Base-by-base conservation (phyloP, 2,888 invertebrate species). In the Heliconius ethilla region DNA sequence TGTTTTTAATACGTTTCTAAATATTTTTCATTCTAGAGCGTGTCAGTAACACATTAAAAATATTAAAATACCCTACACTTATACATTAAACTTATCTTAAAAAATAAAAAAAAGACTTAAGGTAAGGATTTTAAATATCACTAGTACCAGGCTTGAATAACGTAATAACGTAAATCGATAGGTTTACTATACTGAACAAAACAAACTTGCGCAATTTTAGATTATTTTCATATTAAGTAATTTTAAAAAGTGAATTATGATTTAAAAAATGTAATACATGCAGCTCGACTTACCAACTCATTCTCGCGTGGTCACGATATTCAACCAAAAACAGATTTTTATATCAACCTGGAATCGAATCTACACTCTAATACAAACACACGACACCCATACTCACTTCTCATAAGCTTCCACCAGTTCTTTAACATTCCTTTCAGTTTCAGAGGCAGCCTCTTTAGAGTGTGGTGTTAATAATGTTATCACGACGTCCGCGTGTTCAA, bases 381-480 rank as follows among this genome's bases (percentile, higher is more conserved):
- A 82, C 77, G 73, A 67, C 76, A 82, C 80, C 72, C 67, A 67
- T 72, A 93, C 94, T 94, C 87, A 94, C 94, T 93, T 94, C 78
- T 96, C 95, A 92, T 97, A 96, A 76, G 96, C 95, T 79, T 96
- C 95, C 82, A 96, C 95, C 78, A 97, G 92, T 84, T 96, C 96
- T 83, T 96, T 95, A 86, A 97, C 95, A 89, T 96, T 96, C 84
- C 95, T 96, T 84, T 96, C 95, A 33, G 97, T 96, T 45, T 96
- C 96, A 78, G 95, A 95, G 59, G 97, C 97, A 80, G 96, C 96
- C 76, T 96, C 95, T 81, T 89, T 89, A 82, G 96, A 95, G 85
- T 97, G 96, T 82, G 96, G 96, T 86, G 95, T 95, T 86, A 97
- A 95, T 87, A 97, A 96, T 81, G 95, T 94, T 82, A 97, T 92